These are phyloP conservation scores for Siphlonurus alternatus DNA, from an alignment of 2,888 invertebrate genomes.

Conservation along the genomic window DNA sequence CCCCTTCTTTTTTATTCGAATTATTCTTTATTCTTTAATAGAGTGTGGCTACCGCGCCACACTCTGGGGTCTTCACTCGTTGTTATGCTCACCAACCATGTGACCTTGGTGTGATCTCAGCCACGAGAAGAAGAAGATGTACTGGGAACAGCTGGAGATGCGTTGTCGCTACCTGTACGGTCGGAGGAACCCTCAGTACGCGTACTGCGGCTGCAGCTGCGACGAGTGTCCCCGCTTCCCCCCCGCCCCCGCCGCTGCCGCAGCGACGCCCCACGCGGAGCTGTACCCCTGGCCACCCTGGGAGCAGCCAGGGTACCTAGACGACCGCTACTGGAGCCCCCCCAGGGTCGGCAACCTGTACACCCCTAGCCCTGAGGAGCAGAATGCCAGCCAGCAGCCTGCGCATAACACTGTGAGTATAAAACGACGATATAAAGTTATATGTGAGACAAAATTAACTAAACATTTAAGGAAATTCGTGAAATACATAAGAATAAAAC, in stretches of 20 bases:
- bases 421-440: too few species aligned
- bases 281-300: not conserved
- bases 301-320: not conserved
- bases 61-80: too few species aligned
- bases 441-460: too few species aligned
- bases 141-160: constrained; percentile 81
- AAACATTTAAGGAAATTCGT: too few species aligned
- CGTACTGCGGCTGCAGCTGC: constrained; percentile 13
- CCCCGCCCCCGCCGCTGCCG: constrained; percentile 17
- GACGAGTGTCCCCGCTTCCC: not conserved
- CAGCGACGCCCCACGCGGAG: constrained; percentile 1
- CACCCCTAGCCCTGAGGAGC: constrained; percentile 61
- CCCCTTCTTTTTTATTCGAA: too few species aligned
- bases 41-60: too few species aligned
- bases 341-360: constrained; percentile 64
- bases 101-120: too few species aligned
- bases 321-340: constrained; percentile 35
- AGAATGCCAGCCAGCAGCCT: constrained; percentile 3
- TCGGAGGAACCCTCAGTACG: constrained; percentile 25
- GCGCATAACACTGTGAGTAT: too few species aligned
- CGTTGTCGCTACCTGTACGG: constrained; percentile 64
- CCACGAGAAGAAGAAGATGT: constrained; percentile 87
- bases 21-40: too few species aligned
- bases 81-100: too few species aligned
- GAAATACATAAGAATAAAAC: too few species aligned